Conservation (phyloP, 2,113 vertebrate species). For the Archocentrus centrarchus region DNA sequence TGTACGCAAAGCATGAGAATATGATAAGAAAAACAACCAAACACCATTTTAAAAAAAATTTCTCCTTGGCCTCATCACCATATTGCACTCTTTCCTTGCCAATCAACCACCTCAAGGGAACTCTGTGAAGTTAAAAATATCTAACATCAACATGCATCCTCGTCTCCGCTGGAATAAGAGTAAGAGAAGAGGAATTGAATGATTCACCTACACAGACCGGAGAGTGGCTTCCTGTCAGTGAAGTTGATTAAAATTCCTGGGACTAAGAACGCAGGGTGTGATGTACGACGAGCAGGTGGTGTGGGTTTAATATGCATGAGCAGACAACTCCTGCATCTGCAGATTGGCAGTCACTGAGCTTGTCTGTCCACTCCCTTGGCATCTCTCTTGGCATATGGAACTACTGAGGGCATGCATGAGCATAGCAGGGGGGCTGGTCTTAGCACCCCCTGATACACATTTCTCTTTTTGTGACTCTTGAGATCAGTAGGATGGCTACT, state of each 20-base stretch:
- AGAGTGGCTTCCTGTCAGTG: conserved; percentile 72
- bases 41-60: background rate
- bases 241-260: conserved; percentile 77
- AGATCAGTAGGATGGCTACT: conserved; percentile 27
- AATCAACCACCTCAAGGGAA: conserved; percentile 36
- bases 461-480: conserved; percentile 44
- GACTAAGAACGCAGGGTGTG: conserved; percentile 74
- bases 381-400: conserved; percentile 75
- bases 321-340: conserved; percentile 73
- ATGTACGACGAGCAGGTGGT: conserved; percentile 79
- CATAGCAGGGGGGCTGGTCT: conserved; percentile 49
- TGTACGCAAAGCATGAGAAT: conserved; percentile 17
- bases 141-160: conserved; percentile 52
- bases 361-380: conserved; percentile 69
- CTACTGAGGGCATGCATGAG: conserved; percentile 68
- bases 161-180: background rate
- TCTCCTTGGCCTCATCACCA: background rate
- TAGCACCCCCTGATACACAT: conserved; percentile 61
- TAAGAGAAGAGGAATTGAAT: conserved; percentile 37
- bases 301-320: conserved; percentile 80
- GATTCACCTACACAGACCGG: conserved; percentile 56
- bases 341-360: conserved; percentile 75
- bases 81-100: conserved; percentile 36
- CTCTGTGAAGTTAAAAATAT: conserved; percentile 36
- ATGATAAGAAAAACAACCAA: conserved; percentile 46